phyloP scores from a whole-genome alignment of 2,797 vertebrate species.

The Crax fasciolata region DNA sequence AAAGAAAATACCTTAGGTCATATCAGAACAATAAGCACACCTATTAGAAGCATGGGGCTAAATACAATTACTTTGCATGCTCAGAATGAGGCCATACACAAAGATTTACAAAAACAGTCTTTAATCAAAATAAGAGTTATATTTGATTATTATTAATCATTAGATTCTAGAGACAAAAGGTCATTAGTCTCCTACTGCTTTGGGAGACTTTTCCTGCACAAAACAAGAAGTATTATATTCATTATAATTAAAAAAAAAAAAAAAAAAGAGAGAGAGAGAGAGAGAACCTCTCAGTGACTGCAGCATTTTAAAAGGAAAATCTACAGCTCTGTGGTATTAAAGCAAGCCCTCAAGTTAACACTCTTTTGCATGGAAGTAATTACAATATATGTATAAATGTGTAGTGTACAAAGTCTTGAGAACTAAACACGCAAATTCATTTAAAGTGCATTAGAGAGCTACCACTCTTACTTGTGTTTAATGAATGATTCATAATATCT shows the following conservation, averaged over 20 bases:
- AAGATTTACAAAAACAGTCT: not conserved
- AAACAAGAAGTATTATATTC: not conserved
- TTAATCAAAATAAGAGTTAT: not conserved
- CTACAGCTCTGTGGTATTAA: not conserved
- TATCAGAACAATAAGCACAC: not conserved
- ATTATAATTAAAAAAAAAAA: not conserved
- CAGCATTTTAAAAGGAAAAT: not conserved
- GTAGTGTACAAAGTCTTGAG: not conserved
- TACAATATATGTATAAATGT: not conserved
- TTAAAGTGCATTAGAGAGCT: conserved; percentile 68
- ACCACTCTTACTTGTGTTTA: conserved; percentile 21
- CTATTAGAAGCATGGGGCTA: not conserved
- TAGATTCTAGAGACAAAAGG: not conserved
- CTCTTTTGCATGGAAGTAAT: not conserved
- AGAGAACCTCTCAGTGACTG: not conserved
- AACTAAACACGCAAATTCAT: conserved; percentile 68
- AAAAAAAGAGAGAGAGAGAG: not conserved
- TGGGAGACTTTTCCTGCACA: not conserved
- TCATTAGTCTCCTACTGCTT: not conserved
- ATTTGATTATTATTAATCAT: not conserved
- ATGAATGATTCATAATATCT: conserved; percentile 72
- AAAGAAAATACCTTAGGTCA: not conserved
- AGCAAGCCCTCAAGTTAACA: conserved; percentile 13
- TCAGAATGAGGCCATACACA: not conserved
- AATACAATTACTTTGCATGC: not conserved